Conservation (phyloP, 2,797 vertebrate species). For the Tokudaia tokunoshimensis region DNA sequence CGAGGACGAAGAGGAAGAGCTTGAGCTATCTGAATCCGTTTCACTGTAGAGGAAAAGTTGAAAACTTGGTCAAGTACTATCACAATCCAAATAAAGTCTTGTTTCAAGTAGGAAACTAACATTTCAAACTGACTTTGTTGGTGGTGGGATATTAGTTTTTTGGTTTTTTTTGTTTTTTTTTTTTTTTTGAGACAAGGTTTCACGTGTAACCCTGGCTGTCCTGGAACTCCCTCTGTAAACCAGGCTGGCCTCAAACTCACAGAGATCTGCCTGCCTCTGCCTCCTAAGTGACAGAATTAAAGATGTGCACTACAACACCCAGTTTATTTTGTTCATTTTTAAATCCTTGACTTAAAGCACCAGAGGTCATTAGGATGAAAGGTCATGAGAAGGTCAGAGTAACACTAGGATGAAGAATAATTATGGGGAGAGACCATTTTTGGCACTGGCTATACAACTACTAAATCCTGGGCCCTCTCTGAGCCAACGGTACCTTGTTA, state of each 20-base stretch:
- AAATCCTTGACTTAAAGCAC: neutral
- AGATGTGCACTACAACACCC: too few species aligned
- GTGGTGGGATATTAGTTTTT: neutral
- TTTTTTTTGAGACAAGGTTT: neutral
- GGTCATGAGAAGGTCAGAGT: neutral
- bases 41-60: constrained; percentile 87
- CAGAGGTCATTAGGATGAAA: neutral
- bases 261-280: neutral
- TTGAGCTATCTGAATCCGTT: constrained; percentile 89
- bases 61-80: constrained; percentile 13
- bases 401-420: neutral
- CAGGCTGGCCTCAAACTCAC: neutral
- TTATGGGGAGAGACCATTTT: neutral
- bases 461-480: neutral
- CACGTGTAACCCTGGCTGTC: neutral
- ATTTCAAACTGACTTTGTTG: neutral
- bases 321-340: neutral
- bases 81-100: neutral
- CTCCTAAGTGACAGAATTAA: neutral
- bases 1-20: constrained; percentile 84
- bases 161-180: neutral
- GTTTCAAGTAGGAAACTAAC: constrained; percentile 14
- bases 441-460: neutral
- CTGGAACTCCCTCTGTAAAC: neutral
- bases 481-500: neutral